These are phyloP conservation scores for Scleropages formosus DNA, from an alignment of 2,797 vertebrate genomes.

Conservation along the genomic window DNA sequence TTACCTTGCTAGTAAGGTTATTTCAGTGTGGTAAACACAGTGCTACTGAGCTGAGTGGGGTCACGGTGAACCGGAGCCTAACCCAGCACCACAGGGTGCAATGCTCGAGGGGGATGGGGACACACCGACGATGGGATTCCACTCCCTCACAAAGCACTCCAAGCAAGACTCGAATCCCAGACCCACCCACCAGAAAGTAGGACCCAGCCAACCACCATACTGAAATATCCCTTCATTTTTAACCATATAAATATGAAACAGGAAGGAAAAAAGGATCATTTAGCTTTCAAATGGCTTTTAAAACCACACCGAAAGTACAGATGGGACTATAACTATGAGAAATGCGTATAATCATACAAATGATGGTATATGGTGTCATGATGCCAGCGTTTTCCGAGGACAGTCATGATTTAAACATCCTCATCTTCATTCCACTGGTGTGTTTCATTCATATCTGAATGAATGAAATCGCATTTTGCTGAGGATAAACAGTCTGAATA, in stretches of 20 bases:
- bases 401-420: background rate
- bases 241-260: background rate
- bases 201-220: no score
- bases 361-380: background rate
- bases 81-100: no score
- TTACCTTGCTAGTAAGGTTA: no score
- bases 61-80: no score
- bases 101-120: no score
- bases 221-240: background rate
- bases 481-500: slow-evolving; percentile 8
- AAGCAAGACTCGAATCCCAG: no score
- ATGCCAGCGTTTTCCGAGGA: background rate
- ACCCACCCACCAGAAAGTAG: no score
- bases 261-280: background rate
- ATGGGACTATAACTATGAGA: background rate
- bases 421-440: background rate
- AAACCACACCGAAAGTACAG: background rate
- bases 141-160: no score
- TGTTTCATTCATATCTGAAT: background rate
- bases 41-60: no score
- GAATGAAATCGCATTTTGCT: background rate
- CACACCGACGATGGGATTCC: no score
- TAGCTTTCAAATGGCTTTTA: background rate
- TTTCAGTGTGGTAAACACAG: no score
- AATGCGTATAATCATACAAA: background rate